Evolutionary conservation across 1,140 invertebrate species (phyloP).

Genomic region (Berghia stephanieae): DNA sequence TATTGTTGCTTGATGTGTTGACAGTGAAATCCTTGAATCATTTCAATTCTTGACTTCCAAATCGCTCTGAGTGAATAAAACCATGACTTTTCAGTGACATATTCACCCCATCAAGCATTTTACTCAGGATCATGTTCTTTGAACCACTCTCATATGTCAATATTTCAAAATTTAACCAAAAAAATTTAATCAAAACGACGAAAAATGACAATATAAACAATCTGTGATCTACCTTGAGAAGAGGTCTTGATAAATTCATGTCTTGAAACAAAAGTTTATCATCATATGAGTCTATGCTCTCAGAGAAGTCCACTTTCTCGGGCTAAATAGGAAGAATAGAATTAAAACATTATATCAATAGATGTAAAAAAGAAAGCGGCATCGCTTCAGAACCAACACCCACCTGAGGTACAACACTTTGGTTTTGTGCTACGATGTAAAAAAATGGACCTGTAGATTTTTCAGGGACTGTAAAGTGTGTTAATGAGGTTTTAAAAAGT

Average conservation of each 20-base stretch:
- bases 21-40: too few species aligned
- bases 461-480: too few species aligned
- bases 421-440: too few species aligned
- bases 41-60: not conserved
- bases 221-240: constrained; percentile 76
- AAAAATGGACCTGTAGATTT: too few species aligned
- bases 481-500: too few species aligned
- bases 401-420: not conserved
- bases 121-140: too few species aligned
- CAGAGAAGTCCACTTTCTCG: constrained; percentile 73
- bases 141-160: not conserved
- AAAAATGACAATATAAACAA: not conserved
- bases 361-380: not conserved
- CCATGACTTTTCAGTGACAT: too few species aligned
- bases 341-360: not conserved
- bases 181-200: not conserved
- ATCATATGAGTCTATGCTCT: constrained; percentile 75
- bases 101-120: too few species aligned
- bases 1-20: too few species aligned
- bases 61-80: too few species aligned
- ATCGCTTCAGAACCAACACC: not conserved
- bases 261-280: constrained; percentile 84
- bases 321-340: constrained; percentile 12
- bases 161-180: not conserved
- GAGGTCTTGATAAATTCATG: constrained; percentile 90